phyloP scores from a whole-genome alignment of 2,113 vertebrate species.

The Myotis davidii region DNA sequence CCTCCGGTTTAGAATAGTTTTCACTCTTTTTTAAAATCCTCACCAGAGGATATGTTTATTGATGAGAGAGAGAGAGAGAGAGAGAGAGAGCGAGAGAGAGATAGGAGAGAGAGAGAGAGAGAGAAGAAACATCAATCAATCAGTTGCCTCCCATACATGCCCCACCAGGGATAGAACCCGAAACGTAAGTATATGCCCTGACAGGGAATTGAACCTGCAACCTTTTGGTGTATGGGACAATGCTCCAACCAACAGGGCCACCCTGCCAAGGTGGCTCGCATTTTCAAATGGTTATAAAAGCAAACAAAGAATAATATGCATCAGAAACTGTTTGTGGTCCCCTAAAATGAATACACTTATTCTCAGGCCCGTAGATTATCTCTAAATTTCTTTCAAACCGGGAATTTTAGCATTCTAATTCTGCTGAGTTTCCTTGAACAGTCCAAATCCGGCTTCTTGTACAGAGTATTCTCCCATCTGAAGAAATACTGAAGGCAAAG shows the following conservation, averaged over 20 bases:
- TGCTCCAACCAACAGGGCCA: too few relatives aligned
- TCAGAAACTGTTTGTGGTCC: neutral
- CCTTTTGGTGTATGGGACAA: too few relatives aligned
- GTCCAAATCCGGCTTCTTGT: neutral
- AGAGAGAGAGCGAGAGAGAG: too few relatives aligned
- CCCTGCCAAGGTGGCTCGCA: neutral
- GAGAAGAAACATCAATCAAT: too few relatives aligned
- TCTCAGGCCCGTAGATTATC: neutral
- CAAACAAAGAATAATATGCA: neutral
- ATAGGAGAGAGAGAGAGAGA: too few relatives aligned
- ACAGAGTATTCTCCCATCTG: neutral
- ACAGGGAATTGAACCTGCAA: too few relatives aligned
- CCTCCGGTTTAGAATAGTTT: neutral
- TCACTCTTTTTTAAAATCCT: neutral
- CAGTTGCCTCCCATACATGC: too few relatives aligned
- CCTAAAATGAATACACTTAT: neutral
- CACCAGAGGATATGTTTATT: too few relatives aligned
- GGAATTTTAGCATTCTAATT: slow-evolving; percentile 20
- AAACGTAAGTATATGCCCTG: too few relatives aligned
- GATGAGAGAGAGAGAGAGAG: too few relatives aligned
- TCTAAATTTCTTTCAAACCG: neutral
- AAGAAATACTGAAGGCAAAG: neutral
- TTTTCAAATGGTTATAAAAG: slow-evolving; percentile 13
- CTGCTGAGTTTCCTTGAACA: neutral
- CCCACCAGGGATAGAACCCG: too few relatives aligned